Conservation (phyloP, 2,797 vertebrate genomes). For the Myripristis murdjan region DNA sequence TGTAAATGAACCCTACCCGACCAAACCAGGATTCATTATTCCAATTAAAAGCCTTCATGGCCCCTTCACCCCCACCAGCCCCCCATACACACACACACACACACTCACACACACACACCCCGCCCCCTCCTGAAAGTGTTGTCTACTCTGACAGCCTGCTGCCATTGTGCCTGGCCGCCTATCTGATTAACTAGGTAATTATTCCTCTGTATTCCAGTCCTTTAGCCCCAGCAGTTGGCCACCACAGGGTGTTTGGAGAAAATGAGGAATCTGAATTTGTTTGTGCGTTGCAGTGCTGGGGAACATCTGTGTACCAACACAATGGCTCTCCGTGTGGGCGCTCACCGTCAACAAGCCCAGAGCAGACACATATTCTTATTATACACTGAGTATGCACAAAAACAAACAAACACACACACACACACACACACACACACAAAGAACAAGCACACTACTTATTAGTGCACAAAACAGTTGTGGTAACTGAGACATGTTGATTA, state of each 20-base stretch:
- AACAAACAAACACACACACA: conserved; percentile 14
- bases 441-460: neutral
- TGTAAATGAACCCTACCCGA: conserved; percentile 46
- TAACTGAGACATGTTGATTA: neutral
- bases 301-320: conserved; percentile 40
- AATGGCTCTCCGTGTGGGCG: conserved; percentile 41
- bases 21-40: conserved; percentile 51
- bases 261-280: conserved; percentile 35
- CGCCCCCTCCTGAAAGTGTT: conserved; percentile 18
- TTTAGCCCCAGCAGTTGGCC: conserved; percentile 40
- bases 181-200: conserved; percentile 46
- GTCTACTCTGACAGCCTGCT: conserved; percentile 45
- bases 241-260: conserved; percentile 24
- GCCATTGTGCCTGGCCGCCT: conserved; percentile 24
- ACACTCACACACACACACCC: no score
- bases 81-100: no score
- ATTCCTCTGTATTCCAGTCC: conserved; percentile 36
- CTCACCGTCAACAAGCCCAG: conserved; percentile 12
- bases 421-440: conserved; percentile 7
- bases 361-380: conserved; percentile 15
- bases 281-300: conserved; percentile 2
- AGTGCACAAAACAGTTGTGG: no score
- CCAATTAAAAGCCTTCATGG: conserved; percentile 61
- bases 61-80: conserved; percentile 1
- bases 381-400: conserved; percentile 8